Percentiles rank a stretch among this genome's conserved stretches.
These are phyloP conservation scores for Apotomis betuletana DNA, from an alignment of 2,888 invertebrate genomes.

Conservation along the genomic window DNA sequence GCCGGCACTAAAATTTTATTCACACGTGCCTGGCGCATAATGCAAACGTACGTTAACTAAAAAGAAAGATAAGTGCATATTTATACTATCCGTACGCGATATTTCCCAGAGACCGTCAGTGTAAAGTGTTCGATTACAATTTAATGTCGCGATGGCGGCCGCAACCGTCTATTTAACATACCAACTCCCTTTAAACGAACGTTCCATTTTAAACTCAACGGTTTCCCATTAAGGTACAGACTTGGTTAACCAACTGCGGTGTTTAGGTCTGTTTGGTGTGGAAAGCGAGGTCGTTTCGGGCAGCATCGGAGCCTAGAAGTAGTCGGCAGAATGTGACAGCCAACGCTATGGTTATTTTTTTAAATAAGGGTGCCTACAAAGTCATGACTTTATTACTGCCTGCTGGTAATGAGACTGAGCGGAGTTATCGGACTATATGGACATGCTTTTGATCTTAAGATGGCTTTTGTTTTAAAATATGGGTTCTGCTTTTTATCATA, in stretches of 20 bases:
- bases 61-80: slow-evolving; percentile 83
- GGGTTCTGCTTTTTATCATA: not conserved
- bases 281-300: slow-evolving; percentile 64
- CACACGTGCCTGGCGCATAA: slow-evolving; percentile 80
- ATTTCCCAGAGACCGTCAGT: slow-evolving; percentile 78
- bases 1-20: slow-evolving; percentile 80
- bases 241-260: slow-evolving; percentile 48
- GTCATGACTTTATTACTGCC: slow-evolving; percentile 59
- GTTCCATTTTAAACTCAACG: slow-evolving; percentile 50
- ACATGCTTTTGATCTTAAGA: slow-evolving; percentile 39
- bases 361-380: slow-evolving; percentile 57
- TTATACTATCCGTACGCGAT: slow-evolving; percentile 79
- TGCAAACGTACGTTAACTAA: slow-evolving; percentile 80
- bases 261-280: slow-evolving; percentile 53
- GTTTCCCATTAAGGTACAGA: slow-evolving; percentile 40
- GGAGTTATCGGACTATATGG: slow-evolving; percentile 28
- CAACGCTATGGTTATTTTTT: slow-evolving; percentile 60
- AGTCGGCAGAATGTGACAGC: slow-evolving; percentile 63
- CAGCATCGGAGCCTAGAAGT: slow-evolving; percentile 64
- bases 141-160: slow-evolving; percentile 77
- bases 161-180: slow-evolving; percentile 70
- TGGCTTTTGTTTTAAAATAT: slow-evolving; percentile 17
- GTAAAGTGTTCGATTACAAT: slow-evolving; percentile 83
- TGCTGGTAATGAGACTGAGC: slow-evolving; percentile 45
- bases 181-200: slow-evolving; percentile 49